Base-by-base conservation (phyloP, 2,113 vertebrate species). In the Sceloporus tristichus region DNA sequence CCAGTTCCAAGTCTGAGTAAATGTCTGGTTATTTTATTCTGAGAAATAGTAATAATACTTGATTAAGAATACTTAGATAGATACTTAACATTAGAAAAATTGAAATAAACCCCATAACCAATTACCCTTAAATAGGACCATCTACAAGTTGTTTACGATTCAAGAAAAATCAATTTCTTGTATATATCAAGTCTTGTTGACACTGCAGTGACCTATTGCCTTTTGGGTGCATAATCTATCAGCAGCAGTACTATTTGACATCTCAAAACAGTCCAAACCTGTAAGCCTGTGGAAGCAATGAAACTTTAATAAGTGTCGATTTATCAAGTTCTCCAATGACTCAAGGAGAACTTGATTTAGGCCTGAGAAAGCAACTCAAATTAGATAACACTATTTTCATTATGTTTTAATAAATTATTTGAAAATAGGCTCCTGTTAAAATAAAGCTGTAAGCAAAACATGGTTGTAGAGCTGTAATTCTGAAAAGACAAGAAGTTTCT, bases 401-500 rank as follows among this genome's bases (percentile, higher is more conserved):
- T 62, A 65, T 0, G 77, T 71, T 84, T 84, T 88, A 85, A 65
- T 48, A n/a, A 59, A 5, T 84, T n/a, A 3, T 7, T 9, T 90
- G 65, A 56, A 78, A 82, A 11, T 85, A 83, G 79, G 84, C 23
- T 9, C n/a, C 66, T 68, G 18, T 21, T 66, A 66, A 18, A 70
- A 25, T 70, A 25, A 23, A 70, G 68, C 68, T 70, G 25, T 29
- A 71, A 71, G 25, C 68, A 71, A 23, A 71, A 71, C 27, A 71
- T 14, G 89, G 25, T 21, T 62, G 6, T 86, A 80, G 75, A 76
- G 92, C 38, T 82, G n/a, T 21, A 40, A 66, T 42, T 65, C 68
- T 65, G 25, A 85, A 85, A 85, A 85, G 70, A 34, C 18, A 79
- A 79, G 62, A 79, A 71, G 38, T 14, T 85, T 54, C 42, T 40